Evolutionary conservation across 2,113 vertebrate species (phyloP).

Genomic region (Mormyrus lacerda): DNA sequence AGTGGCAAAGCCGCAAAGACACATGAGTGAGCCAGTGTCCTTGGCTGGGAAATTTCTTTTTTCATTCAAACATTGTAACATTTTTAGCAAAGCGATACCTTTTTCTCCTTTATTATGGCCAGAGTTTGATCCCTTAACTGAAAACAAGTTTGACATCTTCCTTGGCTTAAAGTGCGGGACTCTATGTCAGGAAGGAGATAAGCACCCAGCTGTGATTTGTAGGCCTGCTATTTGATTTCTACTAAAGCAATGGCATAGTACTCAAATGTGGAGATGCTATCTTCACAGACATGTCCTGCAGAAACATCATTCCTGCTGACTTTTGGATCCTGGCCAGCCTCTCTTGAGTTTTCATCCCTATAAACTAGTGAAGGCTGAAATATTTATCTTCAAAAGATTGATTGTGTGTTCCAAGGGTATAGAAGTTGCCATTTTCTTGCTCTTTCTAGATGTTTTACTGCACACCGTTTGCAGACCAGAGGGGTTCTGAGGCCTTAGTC

Average conservation of each 20-base stretch:
- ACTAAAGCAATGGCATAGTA: constrained; percentile 46
- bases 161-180: constrained; percentile 36
- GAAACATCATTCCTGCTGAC: constrained; percentile 53
- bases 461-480: constrained; percentile 22
- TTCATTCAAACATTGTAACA: constrained; percentile 29
- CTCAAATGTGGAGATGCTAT: constrained; percentile 56
- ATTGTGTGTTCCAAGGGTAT: constrained; percentile 22
- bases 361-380: constrained; percentile 47
- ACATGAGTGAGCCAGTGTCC: constrained; percentile 30
- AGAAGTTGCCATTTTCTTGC: constrained; percentile 16
- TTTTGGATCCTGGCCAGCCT: constrained; percentile 46
- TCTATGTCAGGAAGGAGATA: constrained; percentile 51
- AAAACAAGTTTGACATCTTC: constrained; percentile 22
- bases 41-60: constrained; percentile 24
- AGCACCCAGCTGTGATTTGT: constrained; percentile 54
- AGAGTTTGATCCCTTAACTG: constrained; percentile 19
- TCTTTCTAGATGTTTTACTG: constrained; percentile 41
- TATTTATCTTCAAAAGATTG: constrained; percentile 39
- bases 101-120: constrained; percentile 18
- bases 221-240: constrained; percentile 48
- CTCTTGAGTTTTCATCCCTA: constrained; percentile 38
- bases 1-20: neutral
- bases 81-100: constrained; percentile 22
- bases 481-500: constrained; percentile 10
- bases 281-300: constrained; percentile 48